Percentiles rank a stretch among this genome's conserved stretches.
Evolutionary conservation across 2,888 invertebrate genomes (phyloP).

Genomic region (Amphipyra tragopoginis): DNA sequence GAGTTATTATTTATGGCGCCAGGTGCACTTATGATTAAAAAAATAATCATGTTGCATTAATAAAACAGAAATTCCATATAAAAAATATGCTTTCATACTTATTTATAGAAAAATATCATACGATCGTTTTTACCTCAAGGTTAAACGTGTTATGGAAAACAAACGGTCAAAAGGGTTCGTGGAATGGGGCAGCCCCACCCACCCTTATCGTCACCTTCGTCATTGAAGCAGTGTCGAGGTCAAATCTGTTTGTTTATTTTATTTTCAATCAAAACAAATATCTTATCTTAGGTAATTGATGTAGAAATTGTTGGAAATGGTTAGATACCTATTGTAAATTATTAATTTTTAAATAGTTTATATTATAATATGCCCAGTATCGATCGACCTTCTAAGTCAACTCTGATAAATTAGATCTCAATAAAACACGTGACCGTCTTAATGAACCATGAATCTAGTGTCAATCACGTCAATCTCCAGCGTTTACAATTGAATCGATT

Average conservation of each 20-base stretch:
- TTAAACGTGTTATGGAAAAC: constrained; percentile 29
- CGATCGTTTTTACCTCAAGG: constrained; percentile 12
- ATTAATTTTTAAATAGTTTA: not conserved
- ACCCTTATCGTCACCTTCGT: constrained; percentile 11
- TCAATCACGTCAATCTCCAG: constrained; percentile 40
- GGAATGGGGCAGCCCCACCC: constrained; percentile 6
- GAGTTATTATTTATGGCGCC: not conserved
- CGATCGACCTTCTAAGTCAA: constrained; percentile 24
- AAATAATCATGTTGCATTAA: not conserved
- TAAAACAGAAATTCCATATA: not conserved
- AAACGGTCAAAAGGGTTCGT: constrained; percentile 4
- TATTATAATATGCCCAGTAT: constrained; percentile 2
- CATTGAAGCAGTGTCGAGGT: constrained; percentile 18
- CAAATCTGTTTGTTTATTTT: constrained; percentile 10
- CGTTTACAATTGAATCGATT: constrained; percentile 20
- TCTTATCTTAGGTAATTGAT: constrained; percentile 2
- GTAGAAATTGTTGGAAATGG: not conserved
- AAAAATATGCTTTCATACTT: too few species aligned
- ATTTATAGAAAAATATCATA: not conserved
- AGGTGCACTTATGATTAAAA: too few species aligned
- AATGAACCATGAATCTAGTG: constrained; percentile 38
- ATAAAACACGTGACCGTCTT: constrained; percentile 37
- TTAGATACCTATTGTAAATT: not conserved
- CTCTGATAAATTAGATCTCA: constrained; percentile 36
- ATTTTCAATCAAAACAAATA: not conserved